Evolutionary conservation across 2,888 invertebrate genomes (phyloP).

Genomic region (Hedya salicella): DNA sequence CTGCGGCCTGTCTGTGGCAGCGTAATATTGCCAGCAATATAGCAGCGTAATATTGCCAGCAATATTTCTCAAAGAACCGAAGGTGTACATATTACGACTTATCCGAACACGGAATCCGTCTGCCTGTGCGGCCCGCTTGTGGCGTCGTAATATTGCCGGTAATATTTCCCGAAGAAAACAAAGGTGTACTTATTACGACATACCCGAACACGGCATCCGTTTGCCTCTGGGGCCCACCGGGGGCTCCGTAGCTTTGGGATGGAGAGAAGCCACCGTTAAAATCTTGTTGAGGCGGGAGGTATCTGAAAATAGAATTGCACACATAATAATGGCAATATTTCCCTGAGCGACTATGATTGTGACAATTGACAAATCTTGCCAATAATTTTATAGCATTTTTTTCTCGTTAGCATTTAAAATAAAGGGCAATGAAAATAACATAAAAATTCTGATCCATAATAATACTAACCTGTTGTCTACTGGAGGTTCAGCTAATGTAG

Average conservation of each 20-base stretch:
- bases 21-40: slow-evolving; percentile 63
- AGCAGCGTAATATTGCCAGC: too few relatives aligned
- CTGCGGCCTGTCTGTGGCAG: slow-evolving; percentile 58
- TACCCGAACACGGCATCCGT: slow-evolving; percentile 71
- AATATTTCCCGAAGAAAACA: neutral
- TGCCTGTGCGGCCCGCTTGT: too few relatives aligned
- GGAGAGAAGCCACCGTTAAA: slow-evolving; percentile 64
- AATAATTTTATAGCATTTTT: too few relatives aligned
- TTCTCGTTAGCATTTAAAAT: too few relatives aligned
- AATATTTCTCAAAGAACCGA: too few relatives aligned
- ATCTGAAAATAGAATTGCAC: slow-evolving; percentile 52
- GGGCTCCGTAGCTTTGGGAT: slow-evolving; percentile 64
- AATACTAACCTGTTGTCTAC: slow-evolving; percentile 66
- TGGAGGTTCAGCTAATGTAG: slow-evolving; percentile 69
- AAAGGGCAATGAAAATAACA: too few relatives aligned
- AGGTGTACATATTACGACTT: too few relatives aligned
- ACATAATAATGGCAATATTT: neutral
- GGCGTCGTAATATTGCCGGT: neutral
- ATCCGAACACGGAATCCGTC: too few relatives aligned
- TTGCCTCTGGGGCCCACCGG: slow-evolving; percentile 59
- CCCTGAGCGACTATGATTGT: slow-evolving; percentile 6
- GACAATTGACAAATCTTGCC: too few relatives aligned
- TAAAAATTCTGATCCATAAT: too few relatives aligned
- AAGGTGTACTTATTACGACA: too few relatives aligned
- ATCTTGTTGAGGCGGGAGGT: slow-evolving; percentile 68